phyloP scores from a whole-genome alignment of 2,888 invertebrate species.

The Homarus gammarus region DNA sequence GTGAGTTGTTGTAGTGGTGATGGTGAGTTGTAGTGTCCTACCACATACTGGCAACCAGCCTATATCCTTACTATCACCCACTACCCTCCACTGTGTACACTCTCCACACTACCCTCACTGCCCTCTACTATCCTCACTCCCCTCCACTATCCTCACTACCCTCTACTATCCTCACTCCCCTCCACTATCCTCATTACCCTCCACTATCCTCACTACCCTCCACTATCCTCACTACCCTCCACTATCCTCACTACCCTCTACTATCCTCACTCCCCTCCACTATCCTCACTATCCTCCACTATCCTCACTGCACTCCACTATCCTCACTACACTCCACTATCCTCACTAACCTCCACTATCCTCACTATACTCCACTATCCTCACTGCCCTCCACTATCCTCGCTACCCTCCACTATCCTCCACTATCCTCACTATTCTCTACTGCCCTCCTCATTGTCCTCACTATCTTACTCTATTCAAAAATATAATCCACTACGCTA shows the following conservation, averaged over 20 bases:
- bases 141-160: not conserved
- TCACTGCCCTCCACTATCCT: not conserved
- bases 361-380: not conserved
- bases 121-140: slow-evolving; percentile 13
- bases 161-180: not conserved
- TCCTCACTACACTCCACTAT: not conserved
- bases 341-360: not conserved
- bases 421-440: not conserved
- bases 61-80: too few species aligned
- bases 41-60: too few species aligned
- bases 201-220: not conserved
- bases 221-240: not conserved
- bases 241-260: not conserved
- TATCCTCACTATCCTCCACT: not conserved
- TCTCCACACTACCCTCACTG: slow-evolving; percentile 17
- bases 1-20: too few species aligned
- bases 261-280: not conserved
- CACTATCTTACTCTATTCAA: not conserved
- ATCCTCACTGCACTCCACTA: not conserved
- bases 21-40: too few species aligned
- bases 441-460: not conserved
- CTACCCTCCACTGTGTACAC: slow-evolving; percentile 8
- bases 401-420: not conserved
- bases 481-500: too few species aligned
- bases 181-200: not conserved